Conservation (phyloP, 2,113 vertebrate species). For the Solea solea region DNA sequence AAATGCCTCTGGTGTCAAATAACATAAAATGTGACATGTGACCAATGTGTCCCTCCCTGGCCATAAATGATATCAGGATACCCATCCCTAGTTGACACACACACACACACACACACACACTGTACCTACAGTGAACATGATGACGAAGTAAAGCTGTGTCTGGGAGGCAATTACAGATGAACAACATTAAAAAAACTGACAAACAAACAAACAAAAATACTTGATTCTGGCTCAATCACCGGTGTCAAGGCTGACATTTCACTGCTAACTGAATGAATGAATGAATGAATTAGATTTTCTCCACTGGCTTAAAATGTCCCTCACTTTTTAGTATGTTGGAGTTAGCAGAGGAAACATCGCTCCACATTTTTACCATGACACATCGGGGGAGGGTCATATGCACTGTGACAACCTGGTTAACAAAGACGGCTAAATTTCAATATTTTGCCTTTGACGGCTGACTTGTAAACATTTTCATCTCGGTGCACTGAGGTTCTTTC, state of each 20-base stretch:
- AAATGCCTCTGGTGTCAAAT: no score
- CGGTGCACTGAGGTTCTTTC: constrained; percentile 15
- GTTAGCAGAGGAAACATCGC: constrained; percentile 55
- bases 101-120: constrained; percentile 28
- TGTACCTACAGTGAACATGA: constrained; percentile 88
- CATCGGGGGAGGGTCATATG: no score
- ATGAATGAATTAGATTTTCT: constrained; percentile 70
- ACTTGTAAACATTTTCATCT: not conserved
- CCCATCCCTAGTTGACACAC: not conserved
- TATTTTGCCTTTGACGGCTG: constrained; percentile 1
- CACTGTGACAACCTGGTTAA: constrained; percentile 3
- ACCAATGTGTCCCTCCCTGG: no score
- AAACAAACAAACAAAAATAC: constrained; percentile 25
- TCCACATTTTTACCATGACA: constrained; percentile 40
- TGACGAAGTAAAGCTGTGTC: constrained; percentile 85
- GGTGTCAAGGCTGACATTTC: constrained; percentile 29
- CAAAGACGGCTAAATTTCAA: constrained; percentile 18
- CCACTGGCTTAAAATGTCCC: constrained; percentile 59
- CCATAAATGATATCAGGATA: no score
- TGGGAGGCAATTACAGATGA: constrained; percentile 23
- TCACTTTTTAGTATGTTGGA: constrained; percentile 49
- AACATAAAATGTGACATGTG: no score
- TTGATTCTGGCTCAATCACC: not conserved
- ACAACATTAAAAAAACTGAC: constrained; percentile 40
- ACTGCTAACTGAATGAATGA: constrained; percentile 42